Percentiles rank a stretch among this genome's conserved stretches.
These are phyloP conservation scores for Germaria angustata DNA, from an alignment of 2,888 invertebrate species.

Conservation along the genomic window DNA sequence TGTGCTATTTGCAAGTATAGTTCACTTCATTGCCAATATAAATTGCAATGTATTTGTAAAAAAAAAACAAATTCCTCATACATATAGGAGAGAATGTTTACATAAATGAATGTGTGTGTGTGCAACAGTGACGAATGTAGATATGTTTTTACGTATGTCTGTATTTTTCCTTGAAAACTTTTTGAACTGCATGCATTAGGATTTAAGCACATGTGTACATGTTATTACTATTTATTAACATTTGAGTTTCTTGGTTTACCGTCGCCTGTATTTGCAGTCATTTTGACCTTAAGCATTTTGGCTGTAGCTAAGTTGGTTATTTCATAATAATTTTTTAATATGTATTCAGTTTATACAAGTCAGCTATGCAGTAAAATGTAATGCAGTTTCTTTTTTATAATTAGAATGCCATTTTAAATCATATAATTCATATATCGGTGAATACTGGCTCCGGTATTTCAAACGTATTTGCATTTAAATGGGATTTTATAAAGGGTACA, in stretches of 20 bases:
- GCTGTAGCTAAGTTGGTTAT: slow-evolving; percentile 7
- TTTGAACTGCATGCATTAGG: background rate
- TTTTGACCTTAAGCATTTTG: slow-evolving; percentile 8
- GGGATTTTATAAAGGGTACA: slow-evolving; percentile 15
- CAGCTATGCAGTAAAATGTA: background rate
- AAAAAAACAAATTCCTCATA: background rate
- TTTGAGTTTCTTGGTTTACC: background rate
- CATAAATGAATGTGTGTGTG: background rate
- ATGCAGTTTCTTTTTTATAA: background rate
- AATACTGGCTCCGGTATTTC: background rate
- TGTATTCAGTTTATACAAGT: slow-evolving; percentile 22
- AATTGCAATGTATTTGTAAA: background rate
- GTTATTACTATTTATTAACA: too few relatives aligned
- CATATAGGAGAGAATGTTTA: background rate
- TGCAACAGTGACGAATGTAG: background rate
- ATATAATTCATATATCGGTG: background rate
- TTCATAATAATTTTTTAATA: slow-evolving; percentile 24
- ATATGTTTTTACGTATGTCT: background rate
- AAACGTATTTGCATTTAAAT: slow-evolving; percentile 35
- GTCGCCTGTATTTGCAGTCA: background rate
- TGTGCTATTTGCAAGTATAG: slow-evolving; percentile 17
- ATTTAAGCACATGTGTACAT: background rate
- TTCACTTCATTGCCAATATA: background rate
- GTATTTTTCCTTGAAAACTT: slow-evolving; percentile 5
- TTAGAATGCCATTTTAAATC: background rate